phyloP scores from a whole-genome alignment of 2,113 vertebrate genomes.

The Paramormyrops kingsleyae region DNA sequence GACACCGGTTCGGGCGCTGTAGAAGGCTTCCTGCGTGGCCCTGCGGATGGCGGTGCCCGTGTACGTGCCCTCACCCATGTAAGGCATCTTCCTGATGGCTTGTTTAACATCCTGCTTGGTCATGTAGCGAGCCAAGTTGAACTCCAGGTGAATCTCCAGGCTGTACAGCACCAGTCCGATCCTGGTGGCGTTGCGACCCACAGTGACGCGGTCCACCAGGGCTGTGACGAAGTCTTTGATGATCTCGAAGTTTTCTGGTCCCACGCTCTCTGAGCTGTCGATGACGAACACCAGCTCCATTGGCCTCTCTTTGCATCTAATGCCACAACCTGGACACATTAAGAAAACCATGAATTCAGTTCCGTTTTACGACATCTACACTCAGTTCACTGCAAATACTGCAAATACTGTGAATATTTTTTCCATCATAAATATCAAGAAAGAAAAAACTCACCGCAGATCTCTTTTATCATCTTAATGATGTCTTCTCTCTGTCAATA shows the following conservation, averaged over 20 bases:
- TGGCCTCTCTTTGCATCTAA: slow-evolving; percentile 86
- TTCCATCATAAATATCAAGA: background rate
- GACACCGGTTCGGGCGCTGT: slow-evolving; percentile 68
- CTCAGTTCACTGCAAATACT: background rate
- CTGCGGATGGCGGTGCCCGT: slow-evolving; percentile 82
- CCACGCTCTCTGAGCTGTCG: slow-evolving; percentile 87
- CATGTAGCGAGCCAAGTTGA: slow-evolving; percentile 69
- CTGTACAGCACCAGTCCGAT: slow-evolving; percentile 83
- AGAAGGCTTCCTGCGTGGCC: slow-evolving; percentile 79
- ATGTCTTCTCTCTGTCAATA: slow-evolving; percentile 76
- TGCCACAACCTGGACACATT: slow-evolving; percentile 69
- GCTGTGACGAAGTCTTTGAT: slow-evolving; percentile 84
- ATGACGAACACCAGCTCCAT: slow-evolving; percentile 93
- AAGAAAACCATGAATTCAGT: background rate
- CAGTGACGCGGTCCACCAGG: slow-evolving; percentile 77
- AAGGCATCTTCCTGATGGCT: slow-evolving; percentile 74
- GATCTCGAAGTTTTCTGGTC: slow-evolving; percentile 85
- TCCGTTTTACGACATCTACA: background rate
- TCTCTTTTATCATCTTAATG: slow-evolving; percentile 83
- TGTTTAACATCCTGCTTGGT: slow-evolving; percentile 74
- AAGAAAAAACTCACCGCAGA: slow-evolving; percentile 70
- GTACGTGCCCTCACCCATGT: slow-evolving; percentile 85
- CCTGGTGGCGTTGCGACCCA: slow-evolving; percentile 78
- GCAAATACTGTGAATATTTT: background rate
- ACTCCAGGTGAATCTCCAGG: slow-evolving; percentile 75